Evolutionary conservation across 2,113 vertebrate genomes (phyloP).

Genomic region (Phalacrocorax carbo): DNA sequence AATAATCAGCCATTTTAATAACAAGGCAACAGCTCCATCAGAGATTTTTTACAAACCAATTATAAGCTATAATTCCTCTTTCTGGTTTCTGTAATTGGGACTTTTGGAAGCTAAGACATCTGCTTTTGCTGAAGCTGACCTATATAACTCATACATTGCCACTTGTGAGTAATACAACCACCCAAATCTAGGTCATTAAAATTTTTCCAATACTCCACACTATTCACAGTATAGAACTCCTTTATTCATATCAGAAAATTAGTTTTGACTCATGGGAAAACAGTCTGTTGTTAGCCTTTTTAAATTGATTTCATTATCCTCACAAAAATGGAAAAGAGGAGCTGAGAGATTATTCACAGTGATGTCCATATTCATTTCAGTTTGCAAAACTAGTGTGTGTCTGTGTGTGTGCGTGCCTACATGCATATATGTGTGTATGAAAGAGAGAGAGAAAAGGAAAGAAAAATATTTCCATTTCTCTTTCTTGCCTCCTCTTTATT

Average conservation of each 20-base stretch:
- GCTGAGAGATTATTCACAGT: not conserved
- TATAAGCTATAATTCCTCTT: not conserved
- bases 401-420: accelerated
- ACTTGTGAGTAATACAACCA: not conserved
- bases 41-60: not conserved
- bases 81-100: not conserved
- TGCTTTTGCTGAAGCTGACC: not conserved
- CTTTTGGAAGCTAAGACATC: not conserved
- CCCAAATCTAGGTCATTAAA: slow-evolving; percentile 11
- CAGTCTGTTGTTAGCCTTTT: slow-evolving; percentile 17
- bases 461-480: not conserved
- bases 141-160: not conserved
- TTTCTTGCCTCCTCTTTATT: not conserved
- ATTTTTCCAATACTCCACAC: not conserved
- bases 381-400: not conserved
- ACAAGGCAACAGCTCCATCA: not conserved
- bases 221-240: not conserved
- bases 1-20: not conserved
- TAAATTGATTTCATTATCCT: slow-evolving; percentile 13
- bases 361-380: not conserved
- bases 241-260: slow-evolving; percentile 49
- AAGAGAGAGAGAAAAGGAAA: not conserved
- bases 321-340: slow-evolving; percentile 22
- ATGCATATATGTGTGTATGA: not conserved
- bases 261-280: slow-evolving; percentile 3